Percentiles rank a stretch among this genome's conserved stretches.
These are phyloP conservation scores for Malurus elegans DNA, from an alignment of 2,113 vertebrate genomes.

Conservation along the genomic window DNA sequence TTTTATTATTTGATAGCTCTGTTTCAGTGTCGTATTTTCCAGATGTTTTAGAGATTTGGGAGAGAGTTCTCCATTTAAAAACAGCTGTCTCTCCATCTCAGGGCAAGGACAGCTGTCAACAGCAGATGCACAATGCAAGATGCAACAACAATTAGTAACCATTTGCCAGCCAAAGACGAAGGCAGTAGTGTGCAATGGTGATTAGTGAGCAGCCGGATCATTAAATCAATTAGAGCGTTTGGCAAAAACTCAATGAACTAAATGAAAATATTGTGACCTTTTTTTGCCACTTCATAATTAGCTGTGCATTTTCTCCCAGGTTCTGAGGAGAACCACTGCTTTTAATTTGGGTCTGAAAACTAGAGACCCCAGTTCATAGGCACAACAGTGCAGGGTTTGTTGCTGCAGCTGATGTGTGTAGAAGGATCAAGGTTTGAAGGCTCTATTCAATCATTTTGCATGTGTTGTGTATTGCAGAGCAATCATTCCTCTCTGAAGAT, in stretches of 20 bases:
- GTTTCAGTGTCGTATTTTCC: not conserved
- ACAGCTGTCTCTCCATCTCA: conserved; percentile 23
- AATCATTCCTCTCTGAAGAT: not conserved
- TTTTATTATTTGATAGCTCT: not conserved
- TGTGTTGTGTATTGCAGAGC: not conserved
- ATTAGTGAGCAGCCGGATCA: conserved; percentile 19
- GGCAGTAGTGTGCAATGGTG: not conserved
- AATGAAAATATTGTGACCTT: not conserved
- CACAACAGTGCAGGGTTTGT: not conserved
- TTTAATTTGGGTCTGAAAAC: not conserved
- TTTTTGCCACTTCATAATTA: conserved; percentile 1
- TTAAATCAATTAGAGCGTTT: conserved; percentile 23
- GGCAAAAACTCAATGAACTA: not conserved
- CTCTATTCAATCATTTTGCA: not conserved
- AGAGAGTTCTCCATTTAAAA: not conserved
- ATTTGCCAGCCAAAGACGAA: conserved; percentile 24
- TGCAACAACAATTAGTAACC: conserved; percentile 29
- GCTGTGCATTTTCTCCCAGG: not conserved
- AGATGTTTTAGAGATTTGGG: conserved; percentile 11
- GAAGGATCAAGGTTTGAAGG: not conserved
- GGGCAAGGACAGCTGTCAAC: conserved; percentile 18
- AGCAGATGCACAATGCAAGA: conserved; percentile 30
- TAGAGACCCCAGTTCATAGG: not conserved
- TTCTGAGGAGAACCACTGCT: not conserved
- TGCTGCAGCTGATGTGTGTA: not conserved